phyloP scores from a whole-genome alignment of 2,797 vertebrate genomes.

The Catostomus latipinnis region DNA sequence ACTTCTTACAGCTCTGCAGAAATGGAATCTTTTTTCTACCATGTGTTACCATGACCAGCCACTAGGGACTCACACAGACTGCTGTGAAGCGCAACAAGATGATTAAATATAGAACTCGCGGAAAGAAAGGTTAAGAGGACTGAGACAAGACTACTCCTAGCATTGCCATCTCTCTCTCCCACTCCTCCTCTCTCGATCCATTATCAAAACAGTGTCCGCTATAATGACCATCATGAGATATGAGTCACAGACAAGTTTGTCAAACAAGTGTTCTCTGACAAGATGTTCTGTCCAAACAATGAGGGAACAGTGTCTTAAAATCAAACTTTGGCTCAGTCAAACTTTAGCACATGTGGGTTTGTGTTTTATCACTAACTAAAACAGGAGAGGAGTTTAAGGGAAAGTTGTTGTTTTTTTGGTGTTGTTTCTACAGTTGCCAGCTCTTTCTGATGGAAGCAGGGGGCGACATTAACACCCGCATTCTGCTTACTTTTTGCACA shows the following conservation, averaged over 20 bases:
- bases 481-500: too few relatives aligned
- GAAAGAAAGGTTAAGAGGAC: slow-evolving; percentile 44
- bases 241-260: background rate
- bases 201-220: slow-evolving; percentile 12
- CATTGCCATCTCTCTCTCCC: slow-evolving; percentile 32
- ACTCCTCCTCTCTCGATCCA: slow-evolving; percentile 23
- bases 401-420: slow-evolving; percentile 8
- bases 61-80: background rate
- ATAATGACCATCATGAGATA: background rate
- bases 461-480: too few relatives aligned
- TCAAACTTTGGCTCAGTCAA: background rate
- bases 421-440: background rate
- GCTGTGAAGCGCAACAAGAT: background rate
- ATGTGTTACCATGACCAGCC: too few relatives aligned
- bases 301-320: background rate
- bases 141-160: slow-evolving; percentile 21
- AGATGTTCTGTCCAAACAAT: slow-evolving; percentile 29
- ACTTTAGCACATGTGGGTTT: background rate
- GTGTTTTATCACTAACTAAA: background rate
- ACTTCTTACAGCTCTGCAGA: background rate
- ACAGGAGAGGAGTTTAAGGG: slow-evolving; percentile 34
- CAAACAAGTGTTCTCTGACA: slow-evolving; percentile 16
- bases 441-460: slow-evolving; percentile 47
- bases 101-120: slow-evolving; percentile 45
- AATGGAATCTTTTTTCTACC: too few relatives aligned